phyloP scores from a whole-genome alignment of 2,888 invertebrate species.

The Cryptocephalus moraei region DNA sequence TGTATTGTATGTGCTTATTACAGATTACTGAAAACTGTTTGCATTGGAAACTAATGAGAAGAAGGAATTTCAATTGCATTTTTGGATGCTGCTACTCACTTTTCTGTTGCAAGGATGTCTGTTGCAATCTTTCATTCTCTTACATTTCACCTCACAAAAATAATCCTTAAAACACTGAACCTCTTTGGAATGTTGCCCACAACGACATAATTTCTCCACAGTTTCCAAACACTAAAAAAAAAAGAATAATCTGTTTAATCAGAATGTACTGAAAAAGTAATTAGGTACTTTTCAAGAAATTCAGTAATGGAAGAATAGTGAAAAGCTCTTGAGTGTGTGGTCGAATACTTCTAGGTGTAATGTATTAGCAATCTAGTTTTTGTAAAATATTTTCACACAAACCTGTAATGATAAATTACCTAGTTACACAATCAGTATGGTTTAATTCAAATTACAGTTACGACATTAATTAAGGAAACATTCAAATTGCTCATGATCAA shows the following conservation, averaged over 20 bases:
- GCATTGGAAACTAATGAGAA: no score
- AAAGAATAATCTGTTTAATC: neutral
- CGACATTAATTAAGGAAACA: neutral
- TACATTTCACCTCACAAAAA: constrained; percentile 83
- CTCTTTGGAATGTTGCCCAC: constrained; percentile 68
- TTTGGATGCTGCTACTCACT: constrained; percentile 35
- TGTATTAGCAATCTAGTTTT: no score
- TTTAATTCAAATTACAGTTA: neutral
- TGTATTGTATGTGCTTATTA: no score
- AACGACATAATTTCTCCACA: constrained; percentile 70
- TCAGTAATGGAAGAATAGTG: no score
- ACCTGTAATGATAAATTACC: neutral
- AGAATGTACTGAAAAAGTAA: no score
- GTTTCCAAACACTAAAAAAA: constrained; percentile 49
- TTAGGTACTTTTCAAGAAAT: no score
- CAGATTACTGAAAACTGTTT: no score
- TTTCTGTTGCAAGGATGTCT: constrained; percentile 83
- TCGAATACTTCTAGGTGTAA: no score
- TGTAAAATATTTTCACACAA: neutral
- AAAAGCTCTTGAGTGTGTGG: no score
- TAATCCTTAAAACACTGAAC: constrained; percentile 79
- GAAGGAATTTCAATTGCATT: no score
- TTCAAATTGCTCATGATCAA: no score
- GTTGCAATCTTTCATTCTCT: constrained; percentile 67
- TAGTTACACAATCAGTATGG: no score